Percentiles rank a stretch among this genome's conserved stretches.
These are phyloP conservation scores for Enoplolaimus lenunculus DNA, from an alignment of 2,888 invertebrate genomes.

Conservation along the genomic window DNA sequence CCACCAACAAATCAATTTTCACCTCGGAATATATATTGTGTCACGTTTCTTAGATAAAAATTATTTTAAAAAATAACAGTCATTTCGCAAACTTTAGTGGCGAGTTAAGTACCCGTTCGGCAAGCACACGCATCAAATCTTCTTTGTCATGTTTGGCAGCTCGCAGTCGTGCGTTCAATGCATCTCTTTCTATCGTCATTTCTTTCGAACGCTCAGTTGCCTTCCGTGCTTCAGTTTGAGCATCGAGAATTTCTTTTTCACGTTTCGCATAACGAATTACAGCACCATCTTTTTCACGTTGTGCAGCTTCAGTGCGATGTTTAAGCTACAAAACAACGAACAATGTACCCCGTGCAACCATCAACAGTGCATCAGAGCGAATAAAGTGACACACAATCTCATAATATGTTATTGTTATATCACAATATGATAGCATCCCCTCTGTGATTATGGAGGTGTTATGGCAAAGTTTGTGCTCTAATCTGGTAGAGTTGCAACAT, in stretches of 20 bases:
- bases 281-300: constrained; percentile 32
- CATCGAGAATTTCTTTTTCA: constrained; percentile 31
- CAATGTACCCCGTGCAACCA: too few species aligned
- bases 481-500: too few species aligned
- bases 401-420: too few species aligned
- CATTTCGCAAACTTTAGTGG: constrained; percentile 11
- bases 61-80: not conserved
- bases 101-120: constrained; percentile 20
- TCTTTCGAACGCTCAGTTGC: constrained; percentile 22
- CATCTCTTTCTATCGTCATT: constrained; percentile 18
- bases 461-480: too few species aligned
- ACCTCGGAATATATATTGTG: constrained; percentile 28
- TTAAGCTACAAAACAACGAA: constrained; percentile 31
- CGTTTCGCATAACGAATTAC: constrained; percentile 34
- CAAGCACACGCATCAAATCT: constrained; percentile 13
- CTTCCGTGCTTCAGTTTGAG: constrained; percentile 25
- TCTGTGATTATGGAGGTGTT: too few species aligned
- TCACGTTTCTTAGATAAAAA: constrained; percentile 24
- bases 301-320: constrained; percentile 28
- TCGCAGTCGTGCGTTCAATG: constrained; percentile 17
- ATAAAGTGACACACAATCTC: too few species aligned
- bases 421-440: too few species aligned
- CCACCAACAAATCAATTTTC: too few species aligned
- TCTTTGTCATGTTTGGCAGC: constrained; percentile 20
- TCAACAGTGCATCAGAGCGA: too few species aligned